phyloP scores from a whole-genome alignment of 2,888 invertebrate species.

The Charanyca ferruginea region DNA sequence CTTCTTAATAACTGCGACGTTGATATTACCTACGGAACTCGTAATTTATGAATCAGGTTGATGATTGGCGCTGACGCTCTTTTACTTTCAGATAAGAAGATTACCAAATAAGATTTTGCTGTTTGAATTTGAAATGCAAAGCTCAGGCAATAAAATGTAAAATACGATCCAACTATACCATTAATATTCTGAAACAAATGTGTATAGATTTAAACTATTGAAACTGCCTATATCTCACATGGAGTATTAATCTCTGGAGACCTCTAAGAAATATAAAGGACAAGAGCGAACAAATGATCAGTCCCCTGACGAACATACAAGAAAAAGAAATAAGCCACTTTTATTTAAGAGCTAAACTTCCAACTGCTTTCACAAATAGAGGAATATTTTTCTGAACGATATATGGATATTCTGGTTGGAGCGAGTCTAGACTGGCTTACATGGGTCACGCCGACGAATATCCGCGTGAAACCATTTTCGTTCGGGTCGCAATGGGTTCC shows the following conservation, averaged over 20 bases:
- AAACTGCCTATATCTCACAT: slow-evolving; percentile 21
- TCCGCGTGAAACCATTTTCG: slow-evolving; percentile 54
- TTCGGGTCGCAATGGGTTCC: slow-evolving; percentile 21
- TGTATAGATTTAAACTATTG: slow-evolving; percentile 46
- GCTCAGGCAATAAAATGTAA: background rate
- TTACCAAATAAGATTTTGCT: slow-evolving; percentile 1
- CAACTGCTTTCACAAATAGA: slow-evolving; percentile 55
- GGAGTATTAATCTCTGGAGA: slow-evolving; percentile 43
- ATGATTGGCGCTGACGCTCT: slow-evolving; percentile 25
- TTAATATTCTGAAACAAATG: slow-evolving; percentile 31
- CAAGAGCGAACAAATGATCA: slow-evolving; percentile 60
- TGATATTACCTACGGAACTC: slow-evolving; percentile 26
- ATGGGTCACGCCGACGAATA: slow-evolving; percentile 43
- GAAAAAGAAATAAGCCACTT: slow-evolving; percentile 49
- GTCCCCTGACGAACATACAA: slow-evolving; percentile 49
- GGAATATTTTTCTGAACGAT: slow-evolving; percentile 50
- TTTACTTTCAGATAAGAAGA: slow-evolving; percentile 8
- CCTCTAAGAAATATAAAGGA: slow-evolving; percentile 56
- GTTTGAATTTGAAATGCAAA: slow-evolving; percentile 9
- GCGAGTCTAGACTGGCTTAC: slow-evolving; percentile 31
- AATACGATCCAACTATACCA: slow-evolving; percentile 6
- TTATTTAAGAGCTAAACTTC: slow-evolving; percentile 51
- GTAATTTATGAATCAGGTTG: slow-evolving; percentile 43
- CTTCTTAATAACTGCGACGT: slow-evolving; percentile 40
- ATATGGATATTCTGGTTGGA: slow-evolving; percentile 36